These are phyloP conservation scores for Pseudanteris insignis DNA, from an alignment of 2,888 invertebrate species.

Conservation along the genomic window DNA sequence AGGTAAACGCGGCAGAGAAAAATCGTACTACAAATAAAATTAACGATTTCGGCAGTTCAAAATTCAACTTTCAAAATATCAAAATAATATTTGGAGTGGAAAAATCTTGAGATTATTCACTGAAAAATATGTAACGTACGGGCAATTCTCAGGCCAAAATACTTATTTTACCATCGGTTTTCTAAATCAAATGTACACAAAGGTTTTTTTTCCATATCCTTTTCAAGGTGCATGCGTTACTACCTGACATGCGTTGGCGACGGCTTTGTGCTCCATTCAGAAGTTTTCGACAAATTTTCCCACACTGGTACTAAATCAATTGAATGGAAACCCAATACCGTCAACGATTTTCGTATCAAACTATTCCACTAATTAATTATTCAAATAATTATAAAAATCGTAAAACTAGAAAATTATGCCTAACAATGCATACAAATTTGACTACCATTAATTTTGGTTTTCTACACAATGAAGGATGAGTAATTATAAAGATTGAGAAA, in stretches of 20 bases:
- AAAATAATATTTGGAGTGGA: too few species aligned
- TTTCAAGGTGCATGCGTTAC: slow-evolving; percentile 9
- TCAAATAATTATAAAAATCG: too few species aligned
- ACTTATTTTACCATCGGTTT: slow-evolving; percentile 25
- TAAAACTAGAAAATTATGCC: too few species aligned
- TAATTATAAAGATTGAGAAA: too few species aligned
- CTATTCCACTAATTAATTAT: neutral
- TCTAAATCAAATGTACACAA: slow-evolving; percentile 12
- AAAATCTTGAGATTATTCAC: too few species aligned
- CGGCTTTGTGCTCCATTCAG: slow-evolving; percentile 32
- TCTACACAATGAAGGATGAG: too few species aligned
- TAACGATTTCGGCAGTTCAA: too few species aligned
- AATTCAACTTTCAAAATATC: too few species aligned
- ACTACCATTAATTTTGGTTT: too few species aligned
- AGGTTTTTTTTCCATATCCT: slow-evolving; percentile 23
- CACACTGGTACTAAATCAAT: slow-evolving; percentile 16
- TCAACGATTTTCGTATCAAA: slow-evolving; percentile 1
- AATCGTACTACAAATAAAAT: too few species aligned
- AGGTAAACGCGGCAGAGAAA: too few species aligned
- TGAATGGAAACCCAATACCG: slow-evolving; percentile 11
- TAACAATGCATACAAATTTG: too few species aligned
- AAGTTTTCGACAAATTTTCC: slow-evolving; percentile 21
- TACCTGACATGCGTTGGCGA: slow-evolving; percentile 18
- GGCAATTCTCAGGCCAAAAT: slow-evolving; percentile 6
- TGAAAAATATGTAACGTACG: slow-evolving; percentile 10